Conservation (phyloP, 1,140 invertebrate species). For the Arctopsyche grandis region DNA sequence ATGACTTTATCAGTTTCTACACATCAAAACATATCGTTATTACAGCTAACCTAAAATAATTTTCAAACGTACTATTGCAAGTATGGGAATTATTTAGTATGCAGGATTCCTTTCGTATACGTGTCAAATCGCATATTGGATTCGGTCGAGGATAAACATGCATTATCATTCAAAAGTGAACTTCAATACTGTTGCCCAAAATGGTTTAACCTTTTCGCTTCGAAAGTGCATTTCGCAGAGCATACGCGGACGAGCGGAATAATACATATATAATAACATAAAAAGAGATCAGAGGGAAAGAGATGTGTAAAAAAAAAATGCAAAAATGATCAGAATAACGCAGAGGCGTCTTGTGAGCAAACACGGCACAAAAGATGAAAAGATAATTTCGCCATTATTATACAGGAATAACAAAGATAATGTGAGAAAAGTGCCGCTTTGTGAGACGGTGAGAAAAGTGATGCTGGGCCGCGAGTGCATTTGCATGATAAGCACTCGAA, state of each 20-base stretch:
- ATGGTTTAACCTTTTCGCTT: not conserved
- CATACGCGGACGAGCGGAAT: conserved; percentile 19
- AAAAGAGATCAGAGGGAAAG: no score
- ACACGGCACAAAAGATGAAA: conserved; percentile 51
- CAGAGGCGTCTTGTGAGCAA: conserved; percentile 51
- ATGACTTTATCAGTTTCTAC: no score
- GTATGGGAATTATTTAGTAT: conserved; percentile 41
- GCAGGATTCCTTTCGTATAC: conserved; percentile 47
- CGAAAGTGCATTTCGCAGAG: not conserved
- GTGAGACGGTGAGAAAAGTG: conserved; percentile 49
- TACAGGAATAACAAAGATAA: conserved; percentile 54
- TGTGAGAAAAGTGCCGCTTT: conserved; percentile 52
- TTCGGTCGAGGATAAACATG: conserved; percentile 50
- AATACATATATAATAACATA: conserved; percentile 12
- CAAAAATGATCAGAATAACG: conserved; percentile 33
- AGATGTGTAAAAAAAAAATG: not conserved
- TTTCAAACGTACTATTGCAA: not conserved
- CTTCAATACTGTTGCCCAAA: conserved; percentile 27
- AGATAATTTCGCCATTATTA: conserved; percentile 54
- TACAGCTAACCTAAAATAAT: no score
- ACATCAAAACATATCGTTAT: no score
- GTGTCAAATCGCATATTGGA: conserved; percentile 53
- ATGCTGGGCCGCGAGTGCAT: conserved; percentile 18
- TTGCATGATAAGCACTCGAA: conserved; percentile 28
- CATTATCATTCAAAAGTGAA: conserved; percentile 50